These are phyloP conservation scores for Aethina tumida DNA, from an alignment of 1,140 invertebrate genomes.

Conservation along the genomic window DNA sequence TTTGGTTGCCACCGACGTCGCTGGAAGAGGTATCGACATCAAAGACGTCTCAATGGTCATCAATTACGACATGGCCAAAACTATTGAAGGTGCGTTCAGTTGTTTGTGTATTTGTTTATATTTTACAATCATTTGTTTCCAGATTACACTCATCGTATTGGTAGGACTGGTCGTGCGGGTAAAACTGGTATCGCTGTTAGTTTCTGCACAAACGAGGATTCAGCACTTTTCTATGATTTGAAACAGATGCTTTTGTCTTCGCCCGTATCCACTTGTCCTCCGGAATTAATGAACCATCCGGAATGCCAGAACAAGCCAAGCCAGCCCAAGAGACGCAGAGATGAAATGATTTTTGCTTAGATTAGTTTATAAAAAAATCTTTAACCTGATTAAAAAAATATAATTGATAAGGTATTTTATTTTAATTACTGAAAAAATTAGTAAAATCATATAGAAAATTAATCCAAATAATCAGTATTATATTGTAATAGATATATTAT, in stretches of 20 bases:
- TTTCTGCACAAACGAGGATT: conserved; percentile 96
- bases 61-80: conserved; percentile 99
- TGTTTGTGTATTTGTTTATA: conserved; percentile 5
- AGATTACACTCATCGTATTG: conserved; percentile 99
- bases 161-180: conserved; percentile 96
- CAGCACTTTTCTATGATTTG: conserved; percentile 90
- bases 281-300: conserved; percentile 95
- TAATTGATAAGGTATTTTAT: no score
- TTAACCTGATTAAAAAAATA: no score
- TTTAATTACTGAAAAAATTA: no score
- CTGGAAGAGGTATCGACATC: conserved; percentile 99
- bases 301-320: conserved; percentile 98
- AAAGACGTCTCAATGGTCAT: conserved; percentile 98
- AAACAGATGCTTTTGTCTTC: conserved; percentile 85
- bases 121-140: conserved; percentile 28
- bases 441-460: no score
- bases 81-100: conserved; percentile 69
- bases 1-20: conserved; percentile 98
- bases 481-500: no score
- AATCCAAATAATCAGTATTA: no score
- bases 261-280: conserved; percentile 91
- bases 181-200: conserved; percentile 94
- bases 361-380: no score
- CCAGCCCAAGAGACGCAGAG: conserved; percentile 83
- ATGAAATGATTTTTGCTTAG: conserved; percentile 92